Evolutionary conservation across 2,797 vertebrate genomes (phyloP).

Genomic region (Gallirallus australis): DNA sequence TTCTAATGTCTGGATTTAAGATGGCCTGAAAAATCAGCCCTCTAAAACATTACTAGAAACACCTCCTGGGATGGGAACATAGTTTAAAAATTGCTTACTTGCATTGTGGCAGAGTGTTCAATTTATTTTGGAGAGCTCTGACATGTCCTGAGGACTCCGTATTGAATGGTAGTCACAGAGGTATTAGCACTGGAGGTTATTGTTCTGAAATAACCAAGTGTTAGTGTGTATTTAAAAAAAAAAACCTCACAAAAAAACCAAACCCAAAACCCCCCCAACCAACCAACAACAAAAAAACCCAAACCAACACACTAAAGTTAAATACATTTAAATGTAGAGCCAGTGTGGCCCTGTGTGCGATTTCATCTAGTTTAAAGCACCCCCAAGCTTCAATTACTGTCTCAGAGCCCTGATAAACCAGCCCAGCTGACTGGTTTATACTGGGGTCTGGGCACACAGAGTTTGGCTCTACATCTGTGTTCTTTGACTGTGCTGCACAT

Average conservation of each 20-base stretch:
- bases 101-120: fast-evolving
- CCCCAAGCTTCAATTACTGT: not conserved
- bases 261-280: too few relatives aligned
- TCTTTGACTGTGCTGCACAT: fast-evolving
- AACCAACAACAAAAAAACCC: too few relatives aligned
- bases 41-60: not conserved
- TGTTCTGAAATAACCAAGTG: not conserved
- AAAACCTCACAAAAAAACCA: too few relatives aligned
- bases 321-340: not conserved
- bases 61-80: not conserved
- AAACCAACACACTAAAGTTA: not conserved
- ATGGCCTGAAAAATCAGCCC: not conserved
- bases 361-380: not conserved
- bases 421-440: not conserved
- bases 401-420: not conserved
- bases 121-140: not conserved
- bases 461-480: not conserved
- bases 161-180: not conserved
- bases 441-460: not conserved
- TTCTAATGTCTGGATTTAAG: too few relatives aligned
- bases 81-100: not conserved
- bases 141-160: not conserved
- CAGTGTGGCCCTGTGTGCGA: not conserved
- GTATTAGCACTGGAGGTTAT: not conserved
- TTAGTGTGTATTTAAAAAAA: not conserved